Conservation (phyloP, 1,140 invertebrate species). For the Arion vulgaris region DNA sequence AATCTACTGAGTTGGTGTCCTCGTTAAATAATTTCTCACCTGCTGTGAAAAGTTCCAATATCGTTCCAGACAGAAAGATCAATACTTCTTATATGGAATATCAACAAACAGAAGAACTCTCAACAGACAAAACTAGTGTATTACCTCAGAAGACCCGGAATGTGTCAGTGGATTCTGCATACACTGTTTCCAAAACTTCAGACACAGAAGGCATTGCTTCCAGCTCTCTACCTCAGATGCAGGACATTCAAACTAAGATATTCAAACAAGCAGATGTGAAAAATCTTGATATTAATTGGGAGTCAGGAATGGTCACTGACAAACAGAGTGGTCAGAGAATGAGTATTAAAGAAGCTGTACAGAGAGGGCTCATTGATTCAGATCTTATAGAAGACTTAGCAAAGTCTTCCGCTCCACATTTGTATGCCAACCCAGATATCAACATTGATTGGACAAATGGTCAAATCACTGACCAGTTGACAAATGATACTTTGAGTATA, state of each 20-base stretch:
- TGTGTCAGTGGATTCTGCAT: not conserved
- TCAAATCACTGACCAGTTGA: constrained; percentile 80
- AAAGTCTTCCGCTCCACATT: constrained; percentile 78
- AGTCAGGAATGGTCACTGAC: constrained; percentile 79
- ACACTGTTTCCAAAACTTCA: not conserved
- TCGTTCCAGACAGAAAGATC: not conserved
- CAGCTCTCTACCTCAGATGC: not conserved
- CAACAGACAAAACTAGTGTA: not conserved
- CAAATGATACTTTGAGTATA: constrained; percentile 82
- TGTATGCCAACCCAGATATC: constrained; percentile 57
- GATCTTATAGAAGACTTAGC: constrained; percentile 80
- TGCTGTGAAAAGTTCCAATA: not conserved
- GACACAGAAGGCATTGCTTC: not conserved
- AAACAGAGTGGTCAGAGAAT: constrained; percentile 80
- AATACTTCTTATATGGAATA: not conserved
- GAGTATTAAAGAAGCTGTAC: constrained; percentile 86
- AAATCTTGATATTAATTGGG: constrained; percentile 64
- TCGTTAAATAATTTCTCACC: not conserved
- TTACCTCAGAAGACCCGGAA: not conserved
- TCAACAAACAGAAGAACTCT: not conserved
- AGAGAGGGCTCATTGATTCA: constrained; percentile 87
- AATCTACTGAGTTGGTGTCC: not conserved
- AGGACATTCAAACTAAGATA: not conserved
- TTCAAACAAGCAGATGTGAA: constrained; percentile 30
- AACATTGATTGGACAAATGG: constrained; percentile 66